Evolutionary conservation across 2,888 invertebrate genomes (phyloP).

Genomic region (Leucoma salicis): DNA sequence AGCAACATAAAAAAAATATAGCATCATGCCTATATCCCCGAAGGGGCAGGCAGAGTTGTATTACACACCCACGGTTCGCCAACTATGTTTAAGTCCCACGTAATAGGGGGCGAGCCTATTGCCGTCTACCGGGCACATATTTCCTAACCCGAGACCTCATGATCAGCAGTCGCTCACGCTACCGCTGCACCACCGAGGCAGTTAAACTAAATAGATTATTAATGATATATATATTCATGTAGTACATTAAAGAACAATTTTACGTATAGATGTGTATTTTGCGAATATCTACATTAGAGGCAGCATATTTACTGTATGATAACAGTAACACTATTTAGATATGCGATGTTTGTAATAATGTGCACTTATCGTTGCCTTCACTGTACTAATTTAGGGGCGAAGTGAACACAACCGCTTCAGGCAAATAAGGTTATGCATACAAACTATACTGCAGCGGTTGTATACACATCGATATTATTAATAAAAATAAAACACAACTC

Average conservation of each 20-base stretch:
- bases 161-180: too few species aligned
- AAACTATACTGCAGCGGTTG: background rate
- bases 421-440: background rate
- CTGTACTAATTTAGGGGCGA: slow-evolving; percentile 36
- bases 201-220: background rate
- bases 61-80: too few species aligned
- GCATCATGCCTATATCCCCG: too few species aligned
- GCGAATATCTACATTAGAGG: slow-evolving; percentile 77
- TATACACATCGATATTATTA: slow-evolving; percentile 17
- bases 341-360: slow-evolving; percentile 51
- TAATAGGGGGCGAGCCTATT: too few species aligned
- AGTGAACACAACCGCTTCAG: slow-evolving; percentile 8
- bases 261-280: slow-evolving; percentile 72
- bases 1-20: too few species aligned
- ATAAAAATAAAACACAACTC: slow-evolving; percentile 32
- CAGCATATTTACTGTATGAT: slow-evolving; percentile 69
- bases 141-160: too few species aligned
- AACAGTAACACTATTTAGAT: slow-evolving; percentile 50
- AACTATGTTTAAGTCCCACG: too few species aligned
- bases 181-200: too few species aligned
- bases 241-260: slow-evolving; percentile 51
- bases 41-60: too few species aligned
- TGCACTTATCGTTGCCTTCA: slow-evolving; percentile 62
- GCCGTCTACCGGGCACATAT: too few species aligned
- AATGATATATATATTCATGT: slow-evolving; percentile 21